Percentiles rank a stretch among this genome's conserved stretches.
These are phyloP conservation scores for Tinamus major DNA, from an alignment of 2,797 vertebrate genomes.

Conservation along the genomic window DNA sequence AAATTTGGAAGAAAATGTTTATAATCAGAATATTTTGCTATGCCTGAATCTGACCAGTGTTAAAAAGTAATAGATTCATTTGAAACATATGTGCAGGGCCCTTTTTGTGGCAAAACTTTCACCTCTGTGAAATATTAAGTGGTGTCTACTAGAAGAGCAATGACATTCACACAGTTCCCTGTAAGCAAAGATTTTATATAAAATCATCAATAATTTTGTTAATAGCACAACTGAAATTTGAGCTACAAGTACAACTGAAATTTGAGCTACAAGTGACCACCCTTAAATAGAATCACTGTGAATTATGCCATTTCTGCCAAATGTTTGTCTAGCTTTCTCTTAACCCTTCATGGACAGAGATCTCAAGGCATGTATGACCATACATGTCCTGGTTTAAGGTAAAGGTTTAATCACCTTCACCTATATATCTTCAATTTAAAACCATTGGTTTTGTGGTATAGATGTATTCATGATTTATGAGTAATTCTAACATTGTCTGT, in stretches of 20 bases:
- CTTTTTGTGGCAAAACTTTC: neutral
- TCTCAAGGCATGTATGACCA: no score
- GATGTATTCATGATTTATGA: neutral
- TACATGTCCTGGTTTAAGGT: no score
- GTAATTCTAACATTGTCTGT: neutral
- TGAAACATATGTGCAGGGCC: neutral
- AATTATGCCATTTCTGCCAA: neutral
- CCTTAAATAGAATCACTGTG: neutral
- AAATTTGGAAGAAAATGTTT: neutral
- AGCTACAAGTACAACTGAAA: neutral
- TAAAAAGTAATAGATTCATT: neutral
- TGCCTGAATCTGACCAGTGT: neutral
- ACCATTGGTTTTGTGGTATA: accelerated
- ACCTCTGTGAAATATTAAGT: neutral
- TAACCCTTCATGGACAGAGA: neutral
- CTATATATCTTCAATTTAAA: neutral
- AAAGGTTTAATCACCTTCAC: neutral
- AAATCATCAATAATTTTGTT: accelerated
- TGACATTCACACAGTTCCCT: neutral
- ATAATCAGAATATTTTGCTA: neutral
- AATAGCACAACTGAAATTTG: neutral
- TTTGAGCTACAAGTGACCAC: neutral
- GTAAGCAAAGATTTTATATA: neutral
- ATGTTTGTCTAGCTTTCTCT: neutral
- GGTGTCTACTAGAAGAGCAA: neutral